phyloP scores from a whole-genome alignment of 2,797 vertebrate species.

The Coracias cyanogaster region DNA sequence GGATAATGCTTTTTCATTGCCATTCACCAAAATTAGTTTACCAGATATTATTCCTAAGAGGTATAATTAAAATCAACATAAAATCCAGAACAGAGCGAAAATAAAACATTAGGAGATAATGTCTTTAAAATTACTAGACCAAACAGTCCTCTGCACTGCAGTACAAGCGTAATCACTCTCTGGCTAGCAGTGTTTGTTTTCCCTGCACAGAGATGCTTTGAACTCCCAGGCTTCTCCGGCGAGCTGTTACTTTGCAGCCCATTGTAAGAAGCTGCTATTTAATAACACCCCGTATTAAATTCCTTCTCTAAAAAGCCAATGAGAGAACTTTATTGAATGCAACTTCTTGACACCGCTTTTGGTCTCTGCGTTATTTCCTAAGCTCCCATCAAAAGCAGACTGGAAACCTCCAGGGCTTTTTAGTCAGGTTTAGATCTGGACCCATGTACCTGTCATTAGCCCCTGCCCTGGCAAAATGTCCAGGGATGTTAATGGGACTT shows the following conservation, averaged over 20 bases:
- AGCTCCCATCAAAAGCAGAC: background rate
- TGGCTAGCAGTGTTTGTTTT: conserved; percentile 13
- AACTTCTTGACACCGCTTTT: background rate
- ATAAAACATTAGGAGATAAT: conserved; percentile 66
- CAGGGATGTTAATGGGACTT: background rate
- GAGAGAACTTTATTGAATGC: background rate
- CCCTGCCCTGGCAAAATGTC: background rate
- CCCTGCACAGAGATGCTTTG: background rate
- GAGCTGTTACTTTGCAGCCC: conserved; percentile 38
- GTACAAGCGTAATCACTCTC: conserved; percentile 6
- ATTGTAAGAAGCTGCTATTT: conserved; percentile 47
- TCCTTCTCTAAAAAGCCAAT: conserved; percentile 25
- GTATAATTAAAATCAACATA: conserved; percentile 72
- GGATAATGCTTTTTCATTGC: conserved; percentile 43
- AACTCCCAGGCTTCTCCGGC: conserved; percentile 1
- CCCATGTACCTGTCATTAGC: background rate
- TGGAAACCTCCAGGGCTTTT: background rate
- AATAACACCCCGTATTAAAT: conserved; percentile 19
- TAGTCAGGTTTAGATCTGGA: background rate
- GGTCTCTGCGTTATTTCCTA: background rate
- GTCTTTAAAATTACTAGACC: conserved; percentile 48
- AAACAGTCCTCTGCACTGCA: conserved; percentile 21
- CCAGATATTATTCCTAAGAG: conserved; percentile 72
- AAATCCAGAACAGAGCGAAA: conserved; percentile 58
- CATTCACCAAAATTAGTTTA: conserved; percentile 49